Evolutionary conservation across 2,888 invertebrate species (phyloP), one percentile per base, ranked within the genome.

Genomic region (Pammene fasciana): DNA sequence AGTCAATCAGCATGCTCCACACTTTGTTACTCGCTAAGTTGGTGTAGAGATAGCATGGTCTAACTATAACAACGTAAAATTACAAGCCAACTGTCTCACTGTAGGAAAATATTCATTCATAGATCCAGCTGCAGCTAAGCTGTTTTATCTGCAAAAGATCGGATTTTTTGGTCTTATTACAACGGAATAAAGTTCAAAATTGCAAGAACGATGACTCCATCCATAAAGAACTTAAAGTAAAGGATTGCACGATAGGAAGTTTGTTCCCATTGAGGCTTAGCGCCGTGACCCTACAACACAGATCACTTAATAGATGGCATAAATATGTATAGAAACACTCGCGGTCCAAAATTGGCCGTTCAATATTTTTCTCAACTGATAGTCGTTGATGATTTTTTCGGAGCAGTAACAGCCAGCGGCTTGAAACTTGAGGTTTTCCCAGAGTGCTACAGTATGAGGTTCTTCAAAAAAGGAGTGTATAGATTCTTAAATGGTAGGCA

Each of bases 241-340:
- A 67, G 67, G 56, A 71, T 61, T 68, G 71, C 70, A 54, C 71
- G 68, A 60, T 36, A 48, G 62, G 62, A 65, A 60, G 68, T 72
- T 70, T 65, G 65, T 70, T 70, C 72, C 68, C 70, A 70, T 68
- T 72, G 71, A 36, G 73, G 71, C 72, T 72, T 66, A 71, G 50
- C 65, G 73, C 71, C 76, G 75, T 75, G 77, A 77, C 75, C 75
- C 64, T 71, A 66, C 26, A 16, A 8, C 52, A n/a, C 54, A 54
- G 54, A 54, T 54, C 54, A 34, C 34, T 34, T 34, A 34, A 7
- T 54, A 34, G 54, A 34, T 8, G n/a, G n/a, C n/a, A n/a, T n/a
- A n/a, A n/a, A n/a, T n/a, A n/a, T n/a, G n/a, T n/a, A n/a, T n/a
- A n/a, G n/a, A n/a, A n/a, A n/a, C n/a, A n/a, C n/a, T n/a, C n/a